A percentile compares a stretch with the other conserved stretches of the same genome.
Evolutionary conservation across 1,140 invertebrate species (phyloP).

Genomic region (Heliothis subflexa): DNA sequence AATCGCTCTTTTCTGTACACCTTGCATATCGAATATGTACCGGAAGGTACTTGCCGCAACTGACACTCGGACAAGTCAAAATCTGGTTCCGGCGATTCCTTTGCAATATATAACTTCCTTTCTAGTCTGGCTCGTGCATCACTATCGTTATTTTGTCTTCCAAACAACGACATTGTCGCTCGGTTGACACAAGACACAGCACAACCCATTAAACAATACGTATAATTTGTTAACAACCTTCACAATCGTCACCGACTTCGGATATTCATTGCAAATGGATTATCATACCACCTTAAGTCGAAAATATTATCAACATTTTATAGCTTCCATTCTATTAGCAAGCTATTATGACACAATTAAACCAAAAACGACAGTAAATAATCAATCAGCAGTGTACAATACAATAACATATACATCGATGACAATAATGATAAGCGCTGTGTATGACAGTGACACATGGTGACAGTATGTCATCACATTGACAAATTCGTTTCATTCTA

Average conservation of each 20-base stretch:
- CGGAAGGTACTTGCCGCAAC: constrained; percentile 89
- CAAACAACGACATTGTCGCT: constrained; percentile 79
- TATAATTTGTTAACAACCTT: constrained; percentile 22
- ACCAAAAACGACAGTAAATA: constrained; percentile 41
- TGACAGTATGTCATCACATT: neutral
- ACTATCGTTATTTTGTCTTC: constrained; percentile 62
- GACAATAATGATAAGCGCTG: neutral
- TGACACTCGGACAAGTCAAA: constrained; percentile 92
- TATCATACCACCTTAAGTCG: neutral
- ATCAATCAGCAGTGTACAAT: constrained; percentile 20
- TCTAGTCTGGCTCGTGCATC: constrained; percentile 90
- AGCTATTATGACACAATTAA: constrained; percentile 29
- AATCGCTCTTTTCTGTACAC: constrained; percentile 91
- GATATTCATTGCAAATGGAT: constrained; percentile 54
- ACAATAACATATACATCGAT: too few species aligned
- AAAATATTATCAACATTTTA: constrained; percentile 26
- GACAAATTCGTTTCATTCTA: neutral
- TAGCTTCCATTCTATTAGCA: constrained; percentile 36
- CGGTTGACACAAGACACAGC: constrained; percentile 74
- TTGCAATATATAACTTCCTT: constrained; percentile 91
- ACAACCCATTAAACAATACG: constrained; percentile 81
- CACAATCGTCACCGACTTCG: constrained; percentile 60
- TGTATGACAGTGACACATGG: neutral
- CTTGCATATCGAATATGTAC: constrained; percentile 92
- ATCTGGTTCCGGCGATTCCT: constrained; percentile 91